These are phyloP conservation scores for Danio kyathit DNA, from an alignment of 2,797 vertebrate genomes.

Conservation along the genomic window DNA sequence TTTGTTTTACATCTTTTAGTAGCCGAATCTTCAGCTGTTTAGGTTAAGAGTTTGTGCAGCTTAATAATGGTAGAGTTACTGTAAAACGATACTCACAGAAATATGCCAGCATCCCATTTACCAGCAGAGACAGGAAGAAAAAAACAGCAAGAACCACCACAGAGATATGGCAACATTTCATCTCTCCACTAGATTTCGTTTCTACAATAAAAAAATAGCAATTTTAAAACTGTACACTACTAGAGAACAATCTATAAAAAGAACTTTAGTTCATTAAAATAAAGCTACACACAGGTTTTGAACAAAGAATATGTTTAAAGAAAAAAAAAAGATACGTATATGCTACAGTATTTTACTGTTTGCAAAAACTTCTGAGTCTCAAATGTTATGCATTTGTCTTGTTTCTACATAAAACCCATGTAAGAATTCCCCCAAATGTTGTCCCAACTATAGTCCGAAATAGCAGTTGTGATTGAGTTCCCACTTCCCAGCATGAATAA, in stretches of 20 bases:
- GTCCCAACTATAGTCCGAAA: no score
- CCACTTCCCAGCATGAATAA: no score
- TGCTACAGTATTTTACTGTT: no score
- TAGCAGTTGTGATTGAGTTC: no score
- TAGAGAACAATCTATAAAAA: not conserved
- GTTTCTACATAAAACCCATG: no score
- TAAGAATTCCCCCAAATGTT: no score
- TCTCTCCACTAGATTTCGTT: not conserved
- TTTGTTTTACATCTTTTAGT: no score
- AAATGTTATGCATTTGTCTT: no score
- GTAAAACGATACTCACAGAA: constrained; percentile 45
- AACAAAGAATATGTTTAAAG: not conserved
- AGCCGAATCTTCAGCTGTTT: no score
- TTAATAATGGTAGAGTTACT: no score
- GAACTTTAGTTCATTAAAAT: not conserved
- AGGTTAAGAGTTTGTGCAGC: not conserved
- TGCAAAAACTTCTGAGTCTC: no score
- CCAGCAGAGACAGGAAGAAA: constrained; percentile 44
- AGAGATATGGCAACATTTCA: not conserved
- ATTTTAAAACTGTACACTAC: not conserved
- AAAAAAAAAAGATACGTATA: no score
- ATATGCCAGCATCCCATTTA: constrained; percentile 15
- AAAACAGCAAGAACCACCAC: not conserved
- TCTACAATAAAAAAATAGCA: constrained; percentile 7
- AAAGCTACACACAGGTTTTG: not conserved